These are phyloP conservation scores for Liopterus haemorrhoidalis DNA, from an alignment of 2,888 invertebrate species.

Conservation along the genomic window DNA sequence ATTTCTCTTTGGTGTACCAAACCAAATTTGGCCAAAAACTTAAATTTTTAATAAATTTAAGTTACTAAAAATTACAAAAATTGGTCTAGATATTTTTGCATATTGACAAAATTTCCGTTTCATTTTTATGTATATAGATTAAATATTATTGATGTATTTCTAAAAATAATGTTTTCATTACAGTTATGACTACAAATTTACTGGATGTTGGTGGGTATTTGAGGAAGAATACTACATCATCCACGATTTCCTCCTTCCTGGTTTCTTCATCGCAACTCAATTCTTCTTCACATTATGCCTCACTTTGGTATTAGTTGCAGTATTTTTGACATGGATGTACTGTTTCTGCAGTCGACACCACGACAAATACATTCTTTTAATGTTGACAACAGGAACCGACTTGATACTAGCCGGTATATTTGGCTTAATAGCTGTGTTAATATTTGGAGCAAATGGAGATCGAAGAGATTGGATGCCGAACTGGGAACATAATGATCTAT, in stretches of 20 bases:
- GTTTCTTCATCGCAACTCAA: slow-evolving; percentile 90
- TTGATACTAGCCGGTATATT: slow-evolving; percentile 60
- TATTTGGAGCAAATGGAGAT: slow-evolving; percentile 87
- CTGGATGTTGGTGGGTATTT: slow-evolving; percentile 95
- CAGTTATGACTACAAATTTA: slow-evolving; percentile 74
- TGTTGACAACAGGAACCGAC: slow-evolving; percentile 68
- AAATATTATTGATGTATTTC: too few species aligned
- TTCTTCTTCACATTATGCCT: slow-evolving; percentile 87
- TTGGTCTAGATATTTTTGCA: slow-evolving; percentile 8
- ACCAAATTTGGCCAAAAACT: too few species aligned
- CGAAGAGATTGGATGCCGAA: slow-evolving; percentile 93
- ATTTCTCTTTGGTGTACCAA: too few species aligned
- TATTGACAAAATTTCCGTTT: slow-evolving; percentile 1
- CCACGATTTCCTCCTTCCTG: slow-evolving; percentile 79
- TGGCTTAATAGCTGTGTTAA: slow-evolving; percentile 76
- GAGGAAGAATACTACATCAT: slow-evolving; percentile 96
- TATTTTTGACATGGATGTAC: slow-evolving; percentile 68
- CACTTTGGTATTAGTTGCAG: slow-evolving; percentile 69
- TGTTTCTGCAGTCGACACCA: slow-evolving; percentile 69
- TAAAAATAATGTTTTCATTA: too few species aligned
- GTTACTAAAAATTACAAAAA: neutral
- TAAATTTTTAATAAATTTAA: neutral
- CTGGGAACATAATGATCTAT: slow-evolving; percentile 90
- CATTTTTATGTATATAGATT: too few species aligned
- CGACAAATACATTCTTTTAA: slow-evolving; percentile 66